Conservation (phyloP, 2,888 invertebrate species). For the Drosophila nr. perissopoda region DNA sequence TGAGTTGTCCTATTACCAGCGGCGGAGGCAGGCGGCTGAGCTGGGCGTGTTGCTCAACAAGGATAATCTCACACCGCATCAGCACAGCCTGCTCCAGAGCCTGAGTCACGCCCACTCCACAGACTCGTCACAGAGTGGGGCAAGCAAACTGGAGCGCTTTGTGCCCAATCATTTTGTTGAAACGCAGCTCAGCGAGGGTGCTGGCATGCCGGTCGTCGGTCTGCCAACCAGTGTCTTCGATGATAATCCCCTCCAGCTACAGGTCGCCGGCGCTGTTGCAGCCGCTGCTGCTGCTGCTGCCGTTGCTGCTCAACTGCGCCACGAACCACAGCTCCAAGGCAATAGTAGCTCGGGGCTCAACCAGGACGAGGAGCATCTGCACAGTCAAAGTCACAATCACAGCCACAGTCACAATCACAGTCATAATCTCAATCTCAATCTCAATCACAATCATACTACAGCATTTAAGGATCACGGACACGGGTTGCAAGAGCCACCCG, state of each 20-base stretch:
- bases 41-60: conserved; percentile 82
- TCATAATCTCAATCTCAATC: conserved; percentile 36
- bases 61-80: conserved; percentile 73
- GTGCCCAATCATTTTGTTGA: conserved; percentile 84
- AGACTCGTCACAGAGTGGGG: conserved; percentile 81
- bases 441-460: conserved; percentile 41
- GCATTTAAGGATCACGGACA: conserved; percentile 53
- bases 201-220: conserved; percentile 28
- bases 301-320: conserved; percentile 61
- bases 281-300: conserved; percentile 63
- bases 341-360: background rate
- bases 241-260: conserved; percentile 66
- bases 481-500: conserved; percentile 58
- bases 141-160: conserved; percentile 81
- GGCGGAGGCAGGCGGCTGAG: conserved; percentile 82
- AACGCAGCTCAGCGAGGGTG: conserved; percentile 80
- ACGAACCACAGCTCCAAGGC: conserved; percentile 45
- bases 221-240: conserved; percentile 56
- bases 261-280: conserved; percentile 63
- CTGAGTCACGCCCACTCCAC: conserved; percentile 77
- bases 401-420: conserved; percentile 40
- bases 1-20: conserved; percentile 84
- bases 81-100: conserved; percentile 75
- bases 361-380: conserved; percentile 33
- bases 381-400: conserved; percentile 29